A percentile compares a stretch with the other conserved stretches of the same genome.
These are phyloP conservation scores for Micoletzkya japonica DNA, from an alignment of 2,888 invertebrate species.

Conservation along the genomic window DNA sequence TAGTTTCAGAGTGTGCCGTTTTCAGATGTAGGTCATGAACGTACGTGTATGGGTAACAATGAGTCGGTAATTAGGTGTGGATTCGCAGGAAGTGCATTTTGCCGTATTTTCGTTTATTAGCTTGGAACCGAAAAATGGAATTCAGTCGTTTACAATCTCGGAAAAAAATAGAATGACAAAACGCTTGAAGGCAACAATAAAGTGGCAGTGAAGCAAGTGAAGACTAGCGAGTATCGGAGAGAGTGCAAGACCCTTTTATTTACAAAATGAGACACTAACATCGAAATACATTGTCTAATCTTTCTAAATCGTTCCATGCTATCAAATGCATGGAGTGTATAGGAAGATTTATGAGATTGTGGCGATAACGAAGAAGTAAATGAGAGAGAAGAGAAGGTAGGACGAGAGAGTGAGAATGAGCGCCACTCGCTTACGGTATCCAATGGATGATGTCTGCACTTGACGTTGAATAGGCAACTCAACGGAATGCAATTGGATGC, in stretches of 20 bases:
- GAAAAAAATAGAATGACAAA: no score
- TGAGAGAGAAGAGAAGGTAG: slow-evolving; percentile 45
- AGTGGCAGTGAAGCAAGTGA: neutral
- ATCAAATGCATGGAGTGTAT: neutral
- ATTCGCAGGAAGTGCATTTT: no score
- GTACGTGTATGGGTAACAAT: no score
- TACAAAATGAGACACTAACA: neutral
- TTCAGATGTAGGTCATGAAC: no score
- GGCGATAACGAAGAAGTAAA: slow-evolving; percentile 48
- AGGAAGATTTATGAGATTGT: slow-evolving; percentile 35
- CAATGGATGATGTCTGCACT: slow-evolving; percentile 50
- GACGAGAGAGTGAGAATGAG: slow-evolving; percentile 43
- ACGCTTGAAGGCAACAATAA: neutral
- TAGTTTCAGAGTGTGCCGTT: no score
- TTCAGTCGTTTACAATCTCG: no score
- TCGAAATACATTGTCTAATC: neutral
- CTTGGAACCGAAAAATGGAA: no score
- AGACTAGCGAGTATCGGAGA: no score
- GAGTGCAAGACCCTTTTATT: neutral
- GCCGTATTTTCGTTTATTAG: no score
- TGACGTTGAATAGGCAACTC: slow-evolving; percentile 49
- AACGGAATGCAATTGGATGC: neutral
- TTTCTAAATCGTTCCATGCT: neutral
- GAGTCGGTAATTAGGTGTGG: no score
- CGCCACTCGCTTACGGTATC: slow-evolving; percentile 53